Base-by-base conservation (phyloP, 2,797 vertebrate species). In the Brotula barbata region DNA sequence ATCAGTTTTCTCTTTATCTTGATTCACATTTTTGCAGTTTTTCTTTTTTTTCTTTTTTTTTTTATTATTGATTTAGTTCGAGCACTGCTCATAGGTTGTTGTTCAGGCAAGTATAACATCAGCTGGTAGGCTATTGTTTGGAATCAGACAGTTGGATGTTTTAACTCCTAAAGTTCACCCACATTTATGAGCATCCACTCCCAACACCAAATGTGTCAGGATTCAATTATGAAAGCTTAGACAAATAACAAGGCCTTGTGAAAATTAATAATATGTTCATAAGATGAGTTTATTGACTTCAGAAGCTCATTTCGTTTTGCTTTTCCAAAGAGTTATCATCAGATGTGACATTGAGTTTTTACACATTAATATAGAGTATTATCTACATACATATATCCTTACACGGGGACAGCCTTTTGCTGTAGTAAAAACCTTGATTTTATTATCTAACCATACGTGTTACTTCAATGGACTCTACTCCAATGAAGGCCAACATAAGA, bases 1-100 rank as follows among this genome's bases (percentile, higher is more conserved):
- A 78, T 71, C 47, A 80, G 58, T 77, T 84, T 85, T 81, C 78
- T 85, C 77, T 83, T 82, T 79, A 81, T 83, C 68, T 80, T 20
- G 31, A 71, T 80, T 85, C 71, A 77, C 64, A 74, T 83, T 82
- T 77, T 65, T 77, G 60, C 66, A 71, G 75, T 65, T 64, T 71
- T 73, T 70, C 70, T n/a, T n/a, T n/a, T n/a, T n/a, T n/a, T n/a
- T n/a, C n/a, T n/a, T n/a, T n/a, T n/a, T n/a, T n/a, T n/a, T n/a
- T n/a, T n/a, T n/a, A n/a, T 36, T 36, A 83, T 84, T 82, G 85
- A 87, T 85, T 82, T 69, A 64, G 57, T 60, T 34, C 59, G 17
- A 33, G 70, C 57, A 60, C 74, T 68, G 51, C 62, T 80, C 64
- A 68, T 56, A 21, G 51, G 49, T 46, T 67, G 48, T 49, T 64